Conservation (phyloP, 2,888 invertebrate genomes). For the Agrochola litura region DNA sequence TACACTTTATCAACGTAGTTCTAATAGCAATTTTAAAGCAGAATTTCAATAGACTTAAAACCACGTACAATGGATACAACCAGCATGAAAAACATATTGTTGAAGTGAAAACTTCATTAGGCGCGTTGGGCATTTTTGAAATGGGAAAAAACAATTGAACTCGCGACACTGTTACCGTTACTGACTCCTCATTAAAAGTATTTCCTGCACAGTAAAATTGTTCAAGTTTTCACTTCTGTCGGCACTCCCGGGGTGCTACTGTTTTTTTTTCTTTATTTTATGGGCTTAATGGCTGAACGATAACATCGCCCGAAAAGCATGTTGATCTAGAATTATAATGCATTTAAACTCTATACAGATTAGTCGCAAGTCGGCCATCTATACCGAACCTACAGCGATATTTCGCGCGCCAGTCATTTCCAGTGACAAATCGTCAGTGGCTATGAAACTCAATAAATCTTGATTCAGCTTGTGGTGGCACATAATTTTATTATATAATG, state of each 20-base stretch:
- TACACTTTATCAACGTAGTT: neutral
- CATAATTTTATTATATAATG: slow-evolving; percentile 44
- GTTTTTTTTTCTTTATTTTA: too few relatives aligned
- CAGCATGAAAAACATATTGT: neutral
- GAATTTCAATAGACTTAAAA: neutral
- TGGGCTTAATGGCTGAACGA: too few relatives aligned
- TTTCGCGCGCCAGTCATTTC: slow-evolving; percentile 45
- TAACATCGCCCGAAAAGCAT: too few relatives aligned
- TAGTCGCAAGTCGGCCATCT: slow-evolving; percentile 11
- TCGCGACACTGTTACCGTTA: too few relatives aligned
- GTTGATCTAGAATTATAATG: neutral
- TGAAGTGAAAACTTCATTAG: too few relatives aligned
- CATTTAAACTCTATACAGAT: neutral
- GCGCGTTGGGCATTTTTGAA: too few relatives aligned
- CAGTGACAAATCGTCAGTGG: slow-evolving; percentile 57
- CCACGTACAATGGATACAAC: neutral
- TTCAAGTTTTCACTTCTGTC: too few relatives aligned
- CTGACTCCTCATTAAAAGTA: too few relatives aligned
- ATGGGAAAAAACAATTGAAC: too few relatives aligned
- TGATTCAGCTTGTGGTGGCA: slow-evolving; percentile 44
- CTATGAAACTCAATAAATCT: slow-evolving; percentile 61
- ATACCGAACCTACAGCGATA: slow-evolving; percentile 28
- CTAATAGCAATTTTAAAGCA: neutral
- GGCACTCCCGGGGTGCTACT: too few relatives aligned
- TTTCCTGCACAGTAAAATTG: too few relatives aligned